Evolutionary conservation across 2,888 invertebrate genomes (phyloP).

Genomic region (Stratiomys singularior): DNA sequence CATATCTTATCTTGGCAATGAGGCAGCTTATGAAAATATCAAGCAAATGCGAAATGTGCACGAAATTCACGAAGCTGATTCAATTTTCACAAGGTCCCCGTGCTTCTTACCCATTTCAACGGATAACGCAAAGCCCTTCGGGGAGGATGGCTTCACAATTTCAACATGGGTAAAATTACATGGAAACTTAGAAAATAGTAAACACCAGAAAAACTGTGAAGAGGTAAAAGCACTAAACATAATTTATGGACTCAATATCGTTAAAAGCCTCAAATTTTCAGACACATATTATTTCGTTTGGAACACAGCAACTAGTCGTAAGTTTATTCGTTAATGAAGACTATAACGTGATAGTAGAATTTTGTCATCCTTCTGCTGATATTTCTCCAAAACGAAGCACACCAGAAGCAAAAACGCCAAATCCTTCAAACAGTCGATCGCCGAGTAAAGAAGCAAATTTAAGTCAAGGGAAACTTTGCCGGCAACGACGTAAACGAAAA

Average conservation of each 20-base stretch:
- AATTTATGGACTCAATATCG: background rate
- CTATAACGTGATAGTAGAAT: conserved; percentile 61
- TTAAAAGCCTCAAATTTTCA: conserved; percentile 54
- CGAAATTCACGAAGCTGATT: conserved; percentile 58
- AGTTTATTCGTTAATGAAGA: conserved; percentile 61
- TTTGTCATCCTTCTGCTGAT: conserved; percentile 60
- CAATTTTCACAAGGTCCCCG: conserved; percentile 61
- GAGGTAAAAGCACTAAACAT: no score
- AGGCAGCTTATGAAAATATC: conserved; percentile 58
- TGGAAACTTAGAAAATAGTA: background rate
- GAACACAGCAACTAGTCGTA: conserved; percentile 62
- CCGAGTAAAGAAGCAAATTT: background rate
- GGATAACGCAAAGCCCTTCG: conserved; percentile 59
- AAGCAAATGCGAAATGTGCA: conserved; percentile 62
- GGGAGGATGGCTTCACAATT: conserved; percentile 60
- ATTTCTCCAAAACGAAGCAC: conserved; percentile 48
- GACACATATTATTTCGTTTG: conserved; percentile 63
- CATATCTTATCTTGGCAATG: conserved; percentile 59
- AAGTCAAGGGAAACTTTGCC: conserved; percentile 3
- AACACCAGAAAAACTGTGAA: conserved; percentile 23
- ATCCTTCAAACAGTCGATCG: background rate
- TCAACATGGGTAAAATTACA: conserved; percentile 63
- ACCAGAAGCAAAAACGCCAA: background rate
- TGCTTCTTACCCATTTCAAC: conserved; percentile 62
- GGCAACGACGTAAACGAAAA: conserved; percentile 43